A percentile compares a stretch with the other conserved stretches of the same genome.
Conservation (phyloP, 2,797 vertebrate genomes). For the Taeniopygia guttata region DNA sequence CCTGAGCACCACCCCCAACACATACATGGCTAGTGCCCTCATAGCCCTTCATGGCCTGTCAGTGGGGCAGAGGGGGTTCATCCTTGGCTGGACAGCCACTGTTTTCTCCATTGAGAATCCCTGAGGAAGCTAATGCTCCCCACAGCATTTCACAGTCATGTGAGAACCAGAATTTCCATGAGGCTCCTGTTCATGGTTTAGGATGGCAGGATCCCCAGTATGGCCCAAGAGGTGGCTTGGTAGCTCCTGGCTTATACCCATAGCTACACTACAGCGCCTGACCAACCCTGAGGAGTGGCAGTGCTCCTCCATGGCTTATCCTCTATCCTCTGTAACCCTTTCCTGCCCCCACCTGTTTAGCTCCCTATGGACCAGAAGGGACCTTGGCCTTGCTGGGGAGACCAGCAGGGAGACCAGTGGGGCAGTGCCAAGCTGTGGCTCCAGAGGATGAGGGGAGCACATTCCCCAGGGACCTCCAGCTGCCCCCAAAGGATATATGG, state of each 20-base stretch:
- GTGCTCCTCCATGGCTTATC: background rate
- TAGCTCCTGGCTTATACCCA: background rate
- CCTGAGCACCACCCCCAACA: background rate
- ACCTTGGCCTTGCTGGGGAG: background rate
- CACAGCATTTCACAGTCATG: background rate
- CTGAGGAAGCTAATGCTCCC: background rate
- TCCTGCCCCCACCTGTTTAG: background rate
- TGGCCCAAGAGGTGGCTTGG: background rate
- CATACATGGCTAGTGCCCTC: accelerated
- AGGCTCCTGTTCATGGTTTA: background rate
- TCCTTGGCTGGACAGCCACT: background rate
- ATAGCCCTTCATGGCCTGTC: background rate
- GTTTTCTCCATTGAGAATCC: background rate
- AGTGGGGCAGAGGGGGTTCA: background rate
- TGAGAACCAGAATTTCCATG: background rate
- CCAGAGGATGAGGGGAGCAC: background rate
- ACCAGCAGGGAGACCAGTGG: accelerated
- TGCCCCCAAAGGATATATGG: constrained; percentile 91
- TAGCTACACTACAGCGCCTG: background rate
- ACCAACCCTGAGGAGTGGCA: background rate
- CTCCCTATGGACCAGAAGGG: background rate
- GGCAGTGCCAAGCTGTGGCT: background rate
- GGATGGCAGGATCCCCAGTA: background rate
- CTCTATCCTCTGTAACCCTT: background rate
- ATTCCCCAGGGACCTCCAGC: background rate